Percentiles rank a stretch among this genome's conserved stretches.
Evolutionary conservation across 1,140 invertebrate species (phyloP).

Genomic region (Glossosoma conforme): DNA sequence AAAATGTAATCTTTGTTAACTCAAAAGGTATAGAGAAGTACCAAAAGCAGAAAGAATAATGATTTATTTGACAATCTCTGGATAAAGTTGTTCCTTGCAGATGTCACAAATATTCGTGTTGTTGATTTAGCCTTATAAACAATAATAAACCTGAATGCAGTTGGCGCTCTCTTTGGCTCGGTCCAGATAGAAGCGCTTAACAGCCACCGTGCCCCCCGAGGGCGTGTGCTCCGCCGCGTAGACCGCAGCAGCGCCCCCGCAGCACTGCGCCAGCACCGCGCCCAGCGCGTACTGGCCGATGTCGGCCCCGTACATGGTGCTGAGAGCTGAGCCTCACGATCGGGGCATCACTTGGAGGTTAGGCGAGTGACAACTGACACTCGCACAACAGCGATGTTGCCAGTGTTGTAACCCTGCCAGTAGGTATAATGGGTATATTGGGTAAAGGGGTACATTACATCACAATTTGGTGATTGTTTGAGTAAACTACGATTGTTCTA

Average conservation of each 20-base stretch:
- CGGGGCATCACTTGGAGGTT: no score
- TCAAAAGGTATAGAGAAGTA: not conserved
- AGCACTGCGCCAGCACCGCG: slow-evolving; percentile 62
- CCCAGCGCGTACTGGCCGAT: slow-evolving; percentile 53
- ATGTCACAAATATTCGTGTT: no score
- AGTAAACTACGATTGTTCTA: no score
- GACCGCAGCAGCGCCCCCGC: slow-evolving; percentile 60
- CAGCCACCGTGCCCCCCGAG: slow-evolving; percentile 62
- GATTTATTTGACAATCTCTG: not conserved
- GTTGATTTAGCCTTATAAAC: no score
- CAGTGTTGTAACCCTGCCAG: no score
- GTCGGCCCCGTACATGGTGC: slow-evolving; percentile 36
- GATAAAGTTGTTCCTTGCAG: no score
- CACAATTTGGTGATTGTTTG: no score
- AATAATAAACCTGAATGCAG: slow-evolving; percentile 57
- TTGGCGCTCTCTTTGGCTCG: slow-evolving; percentile 59
- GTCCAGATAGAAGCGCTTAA: slow-evolving; percentile 74
- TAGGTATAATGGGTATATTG: no score
- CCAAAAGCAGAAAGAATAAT: not conserved
- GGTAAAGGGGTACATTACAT: no score
- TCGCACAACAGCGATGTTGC: no score
- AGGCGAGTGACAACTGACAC: no score
- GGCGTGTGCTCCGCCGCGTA: slow-evolving; percentile 64
- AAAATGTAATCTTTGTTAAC: not conserved
- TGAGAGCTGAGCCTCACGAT: no score